phyloP scores from a whole-genome alignment of 2,113 vertebrate genomes.

The Colossoma macropomum region DNA sequence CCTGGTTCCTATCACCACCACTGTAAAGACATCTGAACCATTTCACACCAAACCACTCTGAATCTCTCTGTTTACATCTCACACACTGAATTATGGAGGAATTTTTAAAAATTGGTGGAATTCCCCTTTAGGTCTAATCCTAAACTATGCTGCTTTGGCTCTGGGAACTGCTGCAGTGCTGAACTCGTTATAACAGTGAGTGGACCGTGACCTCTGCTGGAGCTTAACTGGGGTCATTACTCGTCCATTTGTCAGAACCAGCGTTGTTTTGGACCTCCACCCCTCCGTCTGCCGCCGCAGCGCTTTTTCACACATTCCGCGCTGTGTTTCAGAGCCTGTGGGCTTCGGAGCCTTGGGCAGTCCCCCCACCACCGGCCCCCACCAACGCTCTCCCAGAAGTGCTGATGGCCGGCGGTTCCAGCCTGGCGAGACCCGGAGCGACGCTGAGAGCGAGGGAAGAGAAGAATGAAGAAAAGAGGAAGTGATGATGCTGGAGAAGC shows the following conservation, averaged over 20 bases:
- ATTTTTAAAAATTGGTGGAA: too few species aligned
- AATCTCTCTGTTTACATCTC: too few species aligned
- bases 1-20: too few species aligned
- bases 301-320: too few species aligned
- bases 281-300: too few species aligned
- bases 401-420: constrained; percentile 69
- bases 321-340: constrained; percentile 22
- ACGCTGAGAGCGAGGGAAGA: constrained; percentile 43
- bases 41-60: too few species aligned
- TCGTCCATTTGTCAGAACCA: constrained; percentile 8
- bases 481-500: not conserved
- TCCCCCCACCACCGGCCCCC: too few species aligned
- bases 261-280: not conserved
- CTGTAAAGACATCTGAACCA: too few species aligned
- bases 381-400: constrained; percentile 63
- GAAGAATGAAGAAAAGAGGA: constrained; percentile 13
- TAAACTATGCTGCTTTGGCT: too few species aligned
- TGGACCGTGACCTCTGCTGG: constrained; percentile 61
- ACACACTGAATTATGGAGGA: too few species aligned
- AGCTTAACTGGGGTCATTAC: constrained; percentile 71
- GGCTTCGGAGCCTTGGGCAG: constrained; percentile 56
- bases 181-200: not conserved
- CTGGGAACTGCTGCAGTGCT: not conserved
- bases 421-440: constrained; percentile 60
- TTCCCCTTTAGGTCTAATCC: too few species aligned